phyloP scores from a whole-genome alignment of 2,113 vertebrate species.

The Scortum barcoo region DNA sequence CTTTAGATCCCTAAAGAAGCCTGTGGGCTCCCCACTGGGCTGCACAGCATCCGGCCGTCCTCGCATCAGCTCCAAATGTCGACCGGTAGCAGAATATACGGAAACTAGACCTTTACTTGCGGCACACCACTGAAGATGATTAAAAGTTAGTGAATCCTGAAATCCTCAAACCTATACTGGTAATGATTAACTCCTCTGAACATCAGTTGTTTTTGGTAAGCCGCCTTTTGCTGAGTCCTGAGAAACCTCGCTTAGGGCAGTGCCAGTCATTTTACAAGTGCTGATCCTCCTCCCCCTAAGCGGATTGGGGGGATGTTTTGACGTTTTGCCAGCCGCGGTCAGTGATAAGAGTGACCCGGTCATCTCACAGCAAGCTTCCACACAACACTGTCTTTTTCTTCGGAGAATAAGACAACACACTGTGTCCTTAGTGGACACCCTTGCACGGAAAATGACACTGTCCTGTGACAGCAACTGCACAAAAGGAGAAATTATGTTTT shows the following conservation, averaged over 20 bases:
- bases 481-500: background rate
- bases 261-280: constrained; percentile 70
- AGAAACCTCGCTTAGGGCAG: constrained; percentile 56
- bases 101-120: background rate
- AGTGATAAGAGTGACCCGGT: constrained; percentile 77
- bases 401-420: constrained; percentile 47
- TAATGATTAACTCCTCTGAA: constrained; percentile 51
- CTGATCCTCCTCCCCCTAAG: constrained; percentile 74
- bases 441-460: background rate
- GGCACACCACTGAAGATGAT: constrained; percentile 16
- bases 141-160: constrained; percentile 25
- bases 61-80: constrained; percentile 19
- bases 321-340: constrained; percentile 61
- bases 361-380: constrained; percentile 58
- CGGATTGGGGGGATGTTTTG: constrained; percentile 68
- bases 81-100: background rate
- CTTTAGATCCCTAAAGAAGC: constrained; percentile 44
- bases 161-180: constrained; percentile 20
- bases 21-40: constrained; percentile 56
- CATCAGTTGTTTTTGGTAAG: constrained; percentile 63
- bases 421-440: constrained; percentile 28
- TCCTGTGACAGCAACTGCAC: background rate
- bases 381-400: constrained; percentile 59
- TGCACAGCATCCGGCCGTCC: constrained; percentile 30
- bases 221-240: constrained; percentile 63